A percentile compares a stretch with the other conserved stretches of the same genome.
Conservation (phyloP, 2,113 vertebrate species). For the Anhinga anhinga region DNA sequence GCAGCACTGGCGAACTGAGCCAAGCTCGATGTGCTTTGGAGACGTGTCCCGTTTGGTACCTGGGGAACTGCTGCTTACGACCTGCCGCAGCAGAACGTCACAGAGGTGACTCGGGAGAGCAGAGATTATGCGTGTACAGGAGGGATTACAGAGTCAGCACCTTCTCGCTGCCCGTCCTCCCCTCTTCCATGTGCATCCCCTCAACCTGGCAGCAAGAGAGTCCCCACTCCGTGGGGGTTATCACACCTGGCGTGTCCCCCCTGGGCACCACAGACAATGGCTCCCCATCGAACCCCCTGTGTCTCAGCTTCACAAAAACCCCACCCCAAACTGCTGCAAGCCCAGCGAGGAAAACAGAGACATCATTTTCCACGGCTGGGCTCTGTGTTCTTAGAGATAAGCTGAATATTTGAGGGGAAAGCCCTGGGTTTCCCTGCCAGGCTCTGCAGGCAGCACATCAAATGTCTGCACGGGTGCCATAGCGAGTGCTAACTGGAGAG, state of each 20-base stretch:
- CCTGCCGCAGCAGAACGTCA: background rate
- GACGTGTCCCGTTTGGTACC: background rate
- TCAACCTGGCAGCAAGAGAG: rapidly evolving
- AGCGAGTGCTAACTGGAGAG: background rate
- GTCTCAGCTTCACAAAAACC: background rate
- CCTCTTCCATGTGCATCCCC: background rate
- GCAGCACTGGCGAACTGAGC: background rate
- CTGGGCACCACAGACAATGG: rapidly evolving
- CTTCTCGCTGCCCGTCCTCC: background rate
- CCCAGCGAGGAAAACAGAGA: background rate
- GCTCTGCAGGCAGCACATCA: background rate
- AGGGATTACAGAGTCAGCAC: background rate
- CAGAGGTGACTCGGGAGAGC: background rate
- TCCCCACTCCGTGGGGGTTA: rapidly evolving
- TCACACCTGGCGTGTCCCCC: no score
- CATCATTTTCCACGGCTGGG: background rate
- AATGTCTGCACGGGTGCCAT: background rate
- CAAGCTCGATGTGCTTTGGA: background rate
- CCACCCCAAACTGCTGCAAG: background rate
- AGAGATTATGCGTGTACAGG: background rate
- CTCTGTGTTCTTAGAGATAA: background rate
- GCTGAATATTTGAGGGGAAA: background rate
- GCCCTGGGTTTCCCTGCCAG: background rate
- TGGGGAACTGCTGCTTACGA: background rate
- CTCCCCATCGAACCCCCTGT: background rate